Conservation (phyloP, 2,888 invertebrate species). For the Ephialtes manifestator region DNA sequence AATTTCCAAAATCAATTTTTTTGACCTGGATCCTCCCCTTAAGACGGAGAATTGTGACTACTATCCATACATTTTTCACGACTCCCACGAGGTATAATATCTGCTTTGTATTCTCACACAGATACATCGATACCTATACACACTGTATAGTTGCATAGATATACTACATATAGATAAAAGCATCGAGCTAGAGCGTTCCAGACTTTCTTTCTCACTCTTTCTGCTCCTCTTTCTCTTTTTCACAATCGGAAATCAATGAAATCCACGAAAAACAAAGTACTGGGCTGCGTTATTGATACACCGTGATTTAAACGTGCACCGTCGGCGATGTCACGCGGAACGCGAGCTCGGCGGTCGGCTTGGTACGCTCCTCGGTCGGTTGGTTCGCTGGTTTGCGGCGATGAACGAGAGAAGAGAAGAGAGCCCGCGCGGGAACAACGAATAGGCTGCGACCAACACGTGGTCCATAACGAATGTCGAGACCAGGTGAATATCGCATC, state of each 20-base stretch:
- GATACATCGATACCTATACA: background rate
- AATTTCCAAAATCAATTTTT: too few species aligned
- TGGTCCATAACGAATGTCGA: conserved; percentile 64
- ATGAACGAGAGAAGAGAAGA: conserved; percentile 44
- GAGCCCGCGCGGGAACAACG: conserved; percentile 9
- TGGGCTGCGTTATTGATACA: conserved; percentile 82
- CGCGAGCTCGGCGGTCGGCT: conserved; percentile 39
- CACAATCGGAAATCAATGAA: conserved; percentile 84
- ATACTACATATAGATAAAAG: background rate
- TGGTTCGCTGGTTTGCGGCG: conserved; percentile 17
- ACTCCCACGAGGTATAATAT: background rate
- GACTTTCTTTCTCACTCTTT: conserved; percentile 50
- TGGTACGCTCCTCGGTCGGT: conserved; percentile 24
- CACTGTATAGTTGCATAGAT: background rate
- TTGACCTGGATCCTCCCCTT: too few species aligned
- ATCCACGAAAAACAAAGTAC: conserved; percentile 78
- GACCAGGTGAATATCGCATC: conserved; percentile 48
- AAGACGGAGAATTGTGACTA: too few species aligned
- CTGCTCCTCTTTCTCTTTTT: conserved; percentile 67
- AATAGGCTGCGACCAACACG: conserved; percentile 65
- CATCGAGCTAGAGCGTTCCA: conserved; percentile 62
- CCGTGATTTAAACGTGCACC: conserved; percentile 81
- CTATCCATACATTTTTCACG: background rate
- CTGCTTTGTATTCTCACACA: background rate
- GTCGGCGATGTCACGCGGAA: conserved; percentile 67